A percentile compares a stretch with the other conserved stretches of the same genome.
These are phyloP conservation scores for Onychorhynchus coronatus DNA, from an alignment of 2,113 vertebrate species.

Conservation along the genomic window DNA sequence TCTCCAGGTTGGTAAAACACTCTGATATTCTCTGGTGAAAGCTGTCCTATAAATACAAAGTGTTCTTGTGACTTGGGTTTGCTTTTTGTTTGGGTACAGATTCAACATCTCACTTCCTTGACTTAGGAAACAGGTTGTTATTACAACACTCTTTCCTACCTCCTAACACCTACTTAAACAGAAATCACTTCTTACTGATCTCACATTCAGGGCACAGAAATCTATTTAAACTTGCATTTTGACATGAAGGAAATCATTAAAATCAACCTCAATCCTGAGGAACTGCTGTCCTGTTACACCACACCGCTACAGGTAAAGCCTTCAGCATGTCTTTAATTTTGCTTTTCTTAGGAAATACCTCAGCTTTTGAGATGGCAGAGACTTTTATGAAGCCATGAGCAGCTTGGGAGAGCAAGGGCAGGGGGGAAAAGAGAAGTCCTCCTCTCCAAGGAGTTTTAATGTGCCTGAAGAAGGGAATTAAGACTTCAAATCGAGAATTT, in stretches of 20 bases:
- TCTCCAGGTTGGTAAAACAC: neutral
- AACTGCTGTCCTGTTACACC: neutral
- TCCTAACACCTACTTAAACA: conserved; percentile 39
- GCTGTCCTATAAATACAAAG: neutral
- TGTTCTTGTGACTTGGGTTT: neutral
- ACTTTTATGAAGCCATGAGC: neutral
- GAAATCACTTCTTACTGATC: conserved; percentile 29
- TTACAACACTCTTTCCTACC: conserved; percentile 7
- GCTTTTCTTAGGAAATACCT: neutral
- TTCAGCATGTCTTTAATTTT: neutral
- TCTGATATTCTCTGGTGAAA: neutral
- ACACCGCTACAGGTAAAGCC: neutral
- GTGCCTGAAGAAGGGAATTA: neutral
- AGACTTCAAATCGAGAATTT: neutral
- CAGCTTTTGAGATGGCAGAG: neutral
- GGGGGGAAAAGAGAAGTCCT: neutral
- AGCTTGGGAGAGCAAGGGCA: neutral
- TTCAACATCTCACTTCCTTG: neutral
- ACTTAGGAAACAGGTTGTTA: conserved; percentile 24
- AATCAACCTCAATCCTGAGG: neutral
- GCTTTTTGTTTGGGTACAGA: conserved; percentile 13
- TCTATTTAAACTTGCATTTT: neutral
- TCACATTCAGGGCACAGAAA: neutral
- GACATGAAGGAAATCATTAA: neutral
- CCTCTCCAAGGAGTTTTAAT: neutral